Evolutionary conservation across 92 coral and sea anemone genomes (phyloP), one percentile per base, ranked within the genome.

Genomic region (Paragorgia papillata): DNA sequence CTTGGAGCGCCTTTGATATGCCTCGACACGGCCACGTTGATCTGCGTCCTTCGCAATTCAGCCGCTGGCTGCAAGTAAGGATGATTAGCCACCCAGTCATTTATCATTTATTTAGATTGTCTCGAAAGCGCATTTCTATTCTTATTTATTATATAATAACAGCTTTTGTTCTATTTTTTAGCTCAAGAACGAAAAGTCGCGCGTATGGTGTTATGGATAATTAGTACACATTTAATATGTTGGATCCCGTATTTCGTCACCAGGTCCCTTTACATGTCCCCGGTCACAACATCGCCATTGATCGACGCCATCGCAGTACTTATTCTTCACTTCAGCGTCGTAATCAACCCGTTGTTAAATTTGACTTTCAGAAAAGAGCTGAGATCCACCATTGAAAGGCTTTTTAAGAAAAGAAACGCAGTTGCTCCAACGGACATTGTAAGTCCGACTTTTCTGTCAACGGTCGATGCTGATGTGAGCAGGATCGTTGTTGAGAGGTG

Each of bases 241-340:
- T 86, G 89, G 86, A 69, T 79, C 6, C 89, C 89, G 39, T 69
- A 75, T 26, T 29, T 81, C 18, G 56, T 86, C 56, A 86, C 89
- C 51, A 54, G 89, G 62, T 41, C 60, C 14, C 69, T 75, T 24
- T 49, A 67, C 17, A 10, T 81, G 30, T 50, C 65, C 69, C 74
- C 86, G 24, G 50, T 79, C 18, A 53, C 66, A 4, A 18, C 80
- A 17, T 84, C 86, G 22, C 69, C 82, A 17, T 37, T 66, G 25
- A 51, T 85, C n/a, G 64, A 80, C 28, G 71, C 61, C 0, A 48
- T 81, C 20, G 82, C 86, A 18, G 69, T 66, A 5, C 34, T 68
- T 3, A 67, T 80, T 6, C 74, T 82, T 30, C 83, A 86, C 34
- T 50, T 86, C 13, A 81, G 75, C 41, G 73, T 80, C 14, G 66